Percentiles rank a stretch among this genome's conserved stretches.
phyloP scores from a whole-genome alignment of 2,888 invertebrate species.

The Eledona agricola region DNA sequence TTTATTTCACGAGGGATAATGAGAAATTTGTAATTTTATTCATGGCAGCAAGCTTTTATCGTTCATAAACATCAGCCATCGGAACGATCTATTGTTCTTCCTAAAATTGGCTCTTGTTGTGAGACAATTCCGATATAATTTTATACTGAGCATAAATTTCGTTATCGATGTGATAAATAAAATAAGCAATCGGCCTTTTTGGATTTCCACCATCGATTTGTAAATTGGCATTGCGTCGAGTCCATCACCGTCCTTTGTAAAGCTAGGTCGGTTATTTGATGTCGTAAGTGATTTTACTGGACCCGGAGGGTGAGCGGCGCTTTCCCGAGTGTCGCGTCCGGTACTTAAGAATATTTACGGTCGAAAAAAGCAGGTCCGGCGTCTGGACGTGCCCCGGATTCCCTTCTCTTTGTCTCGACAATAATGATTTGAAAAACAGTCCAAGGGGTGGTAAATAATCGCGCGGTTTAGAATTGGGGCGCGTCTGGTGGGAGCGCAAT shows the following conservation, averaged over 20 bases:
- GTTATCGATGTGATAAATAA: too few relatives aligned
- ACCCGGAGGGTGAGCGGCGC: constrained; percentile 42
- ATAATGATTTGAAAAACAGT: too few relatives aligned
- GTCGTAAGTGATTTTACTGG: constrained; percentile 47
- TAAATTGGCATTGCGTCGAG: constrained; percentile 15
- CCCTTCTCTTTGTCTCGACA: too few relatives aligned
- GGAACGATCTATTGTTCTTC: constrained; percentile 8
- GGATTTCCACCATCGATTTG: too few relatives aligned
- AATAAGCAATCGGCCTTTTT: too few relatives aligned
- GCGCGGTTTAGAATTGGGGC: constrained; percentile 30
- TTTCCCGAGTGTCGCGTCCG: constrained; percentile 58
- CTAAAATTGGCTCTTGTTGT: too few relatives aligned
- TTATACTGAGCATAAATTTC: constrained; percentile 1
- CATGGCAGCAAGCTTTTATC: too few relatives aligned
- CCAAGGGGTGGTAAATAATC: constrained; percentile 30
- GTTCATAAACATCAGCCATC: too few relatives aligned
- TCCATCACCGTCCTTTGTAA: constrained; percentile 43
- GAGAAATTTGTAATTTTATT: too few relatives aligned
- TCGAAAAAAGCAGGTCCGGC: constrained; percentile 43
- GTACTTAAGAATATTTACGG: constrained; percentile 61
- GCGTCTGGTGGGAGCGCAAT: constrained; percentile 29
- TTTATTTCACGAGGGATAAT: too few relatives aligned
- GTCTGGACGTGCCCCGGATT: too few relatives aligned
- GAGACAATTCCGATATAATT: too few relatives aligned
- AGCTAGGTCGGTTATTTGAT: constrained; percentile 49